Evolutionary conservation across 2,797 vertebrate genomes (phyloP).

Genomic region (Rhabdophis nuchalis): DNA sequence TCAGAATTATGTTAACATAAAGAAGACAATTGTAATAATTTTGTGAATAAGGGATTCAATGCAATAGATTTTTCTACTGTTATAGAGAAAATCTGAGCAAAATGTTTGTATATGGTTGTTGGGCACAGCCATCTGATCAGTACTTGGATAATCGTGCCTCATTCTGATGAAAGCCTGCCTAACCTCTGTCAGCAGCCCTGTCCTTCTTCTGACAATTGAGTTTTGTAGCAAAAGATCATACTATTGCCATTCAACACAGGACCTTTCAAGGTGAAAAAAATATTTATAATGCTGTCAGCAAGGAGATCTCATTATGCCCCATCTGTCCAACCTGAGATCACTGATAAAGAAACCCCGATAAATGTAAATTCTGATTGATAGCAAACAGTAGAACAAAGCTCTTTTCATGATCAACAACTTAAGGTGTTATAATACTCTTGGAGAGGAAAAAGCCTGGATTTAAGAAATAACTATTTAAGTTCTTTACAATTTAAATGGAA

Average conservation of each 20-base stretch:
- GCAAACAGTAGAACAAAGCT: slow-evolving; percentile 47
- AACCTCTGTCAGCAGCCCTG: slow-evolving; percentile 48
- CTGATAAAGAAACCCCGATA: slow-evolving; percentile 54
- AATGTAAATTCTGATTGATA: slow-evolving; percentile 49
- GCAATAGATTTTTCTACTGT: slow-evolving; percentile 9
- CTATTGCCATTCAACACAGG: slow-evolving; percentile 43
- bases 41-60: slow-evolving; percentile 20
- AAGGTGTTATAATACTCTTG: slow-evolving; percentile 39
- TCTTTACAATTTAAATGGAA: slow-evolving; percentile 36
- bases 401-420: slow-evolving; percentile 45
- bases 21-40: slow-evolving; percentile 5
- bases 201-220: slow-evolving; percentile 48
- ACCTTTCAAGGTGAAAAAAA: slow-evolving; percentile 57
- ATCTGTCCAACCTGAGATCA: slow-evolving; percentile 51
- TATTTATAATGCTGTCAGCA: slow-evolving; percentile 60
- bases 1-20: neutral
- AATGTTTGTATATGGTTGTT: slow-evolving; percentile 19
- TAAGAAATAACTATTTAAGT: slow-evolving; percentile 17
- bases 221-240: slow-evolving; percentile 41
- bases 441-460: slow-evolving; percentile 9
- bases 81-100: slow-evolving; percentile 16
- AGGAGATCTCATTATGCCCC: slow-evolving; percentile 46
- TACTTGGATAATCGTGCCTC: slow-evolving; percentile 24
- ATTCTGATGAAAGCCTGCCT: slow-evolving; percentile 41
- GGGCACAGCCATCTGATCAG: slow-evolving; percentile 35